A percentile compares a stretch with the other conserved stretches of the same genome.
Conservation (phyloP, 2,888 invertebrate species). For the Sinelater perroti region DNA sequence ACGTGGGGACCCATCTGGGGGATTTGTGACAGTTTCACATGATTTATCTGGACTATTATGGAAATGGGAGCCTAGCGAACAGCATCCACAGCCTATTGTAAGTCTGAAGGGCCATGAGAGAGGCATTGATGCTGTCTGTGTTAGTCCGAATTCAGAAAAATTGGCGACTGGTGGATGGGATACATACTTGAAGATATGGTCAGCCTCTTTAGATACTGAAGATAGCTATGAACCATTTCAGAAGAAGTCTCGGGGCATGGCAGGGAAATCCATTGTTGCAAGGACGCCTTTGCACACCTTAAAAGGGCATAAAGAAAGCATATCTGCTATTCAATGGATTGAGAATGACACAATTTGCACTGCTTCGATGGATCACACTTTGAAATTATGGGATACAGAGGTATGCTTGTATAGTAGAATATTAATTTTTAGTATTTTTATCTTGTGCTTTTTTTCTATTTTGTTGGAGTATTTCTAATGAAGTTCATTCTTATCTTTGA, state of each 20-base stretch:
- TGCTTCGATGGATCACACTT: constrained; percentile 94
- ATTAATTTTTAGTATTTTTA: no score
- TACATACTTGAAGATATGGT: constrained; percentile 91
- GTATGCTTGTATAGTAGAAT: no score
- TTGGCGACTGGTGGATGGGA: constrained; percentile 94
- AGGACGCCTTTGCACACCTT: constrained; percentile 86
- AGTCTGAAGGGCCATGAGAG: constrained; percentile 91
- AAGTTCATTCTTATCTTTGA: no score
- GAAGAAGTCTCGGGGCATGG: constrained; percentile 51
- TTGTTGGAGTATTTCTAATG: no score
- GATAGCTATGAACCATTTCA: constrained; percentile 53
- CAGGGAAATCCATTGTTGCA: constrained; percentile 40
- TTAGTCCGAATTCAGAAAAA: constrained; percentile 71
- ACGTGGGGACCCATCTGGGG: constrained; percentile 64
- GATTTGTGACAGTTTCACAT: constrained; percentile 79
- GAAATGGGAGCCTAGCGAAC: constrained; percentile 81
- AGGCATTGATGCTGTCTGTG: constrained; percentile 87
- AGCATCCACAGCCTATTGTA: constrained; percentile 80
- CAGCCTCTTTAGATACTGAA: constrained; percentile 63
- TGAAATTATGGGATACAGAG: constrained; percentile 93
- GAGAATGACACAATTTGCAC: constrained; percentile 81
- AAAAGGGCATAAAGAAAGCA: constrained; percentile 91
- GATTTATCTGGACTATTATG: constrained; percentile 92
- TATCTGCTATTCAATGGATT: constrained; percentile 87
- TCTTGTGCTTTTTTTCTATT: no score